Conservation (phyloP, 2,888 invertebrate species). For the Resseliella maxima region DNA sequence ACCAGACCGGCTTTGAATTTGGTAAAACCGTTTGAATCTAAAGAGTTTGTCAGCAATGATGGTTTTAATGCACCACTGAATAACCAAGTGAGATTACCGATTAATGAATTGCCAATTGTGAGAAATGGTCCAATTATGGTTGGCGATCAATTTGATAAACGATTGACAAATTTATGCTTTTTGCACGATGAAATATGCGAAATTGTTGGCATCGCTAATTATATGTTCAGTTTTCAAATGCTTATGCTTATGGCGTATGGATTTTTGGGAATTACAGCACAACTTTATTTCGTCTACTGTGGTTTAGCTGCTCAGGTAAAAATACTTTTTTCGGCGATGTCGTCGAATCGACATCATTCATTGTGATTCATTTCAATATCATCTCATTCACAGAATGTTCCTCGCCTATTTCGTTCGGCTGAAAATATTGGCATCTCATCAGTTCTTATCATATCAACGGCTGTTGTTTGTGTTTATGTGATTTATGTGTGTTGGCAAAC, state of each 20-base stretch:
- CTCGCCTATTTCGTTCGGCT: constrained; percentile 66
- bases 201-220: constrained; percentile 66
- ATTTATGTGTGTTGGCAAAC: constrained; percentile 68
- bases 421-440: constrained; percentile 64
- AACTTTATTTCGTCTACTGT: constrained; percentile 67
- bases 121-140: constrained; percentile 62
- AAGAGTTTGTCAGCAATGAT: neutral
- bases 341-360: neutral
- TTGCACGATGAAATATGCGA: constrained; percentile 68
- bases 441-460: constrained; percentile 64
- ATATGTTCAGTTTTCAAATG: constrained; percentile 67
- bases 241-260: constrained; percentile 67
- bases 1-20: neutral
- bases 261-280: constrained; percentile 67
- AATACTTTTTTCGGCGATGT: too few species aligned
- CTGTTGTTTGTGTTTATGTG: constrained; percentile 66
- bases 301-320: constrained; percentile 64
- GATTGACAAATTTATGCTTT: constrained; percentile 66
- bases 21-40: neutral
- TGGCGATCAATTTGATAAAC: constrained; percentile 64
- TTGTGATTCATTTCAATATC: neutral
- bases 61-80: neutral
- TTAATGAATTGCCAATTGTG: neutral
- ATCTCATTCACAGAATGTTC: constrained; percentile 61
- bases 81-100: neutral